phyloP scores from a whole-genome alignment of 2,113 vertebrate genomes.

The Chlamydotis undulata region DNA sequence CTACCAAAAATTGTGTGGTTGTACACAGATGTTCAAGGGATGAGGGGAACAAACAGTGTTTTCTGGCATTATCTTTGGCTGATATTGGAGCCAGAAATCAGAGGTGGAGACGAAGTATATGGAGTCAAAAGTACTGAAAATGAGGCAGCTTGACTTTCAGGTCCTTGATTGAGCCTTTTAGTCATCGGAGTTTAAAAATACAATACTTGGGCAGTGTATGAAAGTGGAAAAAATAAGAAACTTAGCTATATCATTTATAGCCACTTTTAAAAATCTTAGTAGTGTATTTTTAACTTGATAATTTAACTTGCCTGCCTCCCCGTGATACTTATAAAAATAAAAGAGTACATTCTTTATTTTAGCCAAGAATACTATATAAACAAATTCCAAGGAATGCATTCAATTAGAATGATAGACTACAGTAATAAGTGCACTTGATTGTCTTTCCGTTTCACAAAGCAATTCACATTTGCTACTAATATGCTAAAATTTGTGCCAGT shows the following conservation, averaged over 20 bases:
- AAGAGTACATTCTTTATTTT: not conserved
- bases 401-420: conserved; percentile 17
- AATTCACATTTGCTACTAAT: conserved; percentile 40
- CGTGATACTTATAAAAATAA: conserved; percentile 16
- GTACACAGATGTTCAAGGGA: not conserved
- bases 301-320: not conserved
- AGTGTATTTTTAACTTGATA: conserved; percentile 14
- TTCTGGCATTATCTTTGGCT: not conserved
- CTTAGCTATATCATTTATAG: not conserved
- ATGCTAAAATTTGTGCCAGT: conserved; percentile 27
- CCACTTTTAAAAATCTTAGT: not conserved
- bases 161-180: not conserved
- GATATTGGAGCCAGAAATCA: not conserved
- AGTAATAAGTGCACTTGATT: conserved; percentile 2
- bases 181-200: not conserved
- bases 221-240: not conserved
- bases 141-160: not conserved
- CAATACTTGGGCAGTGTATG: not conserved
- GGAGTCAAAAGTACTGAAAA: not conserved
- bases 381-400: not conserved
- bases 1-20: conserved; percentile 13
- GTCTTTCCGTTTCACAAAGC: conserved; percentile 37
- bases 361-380: conserved; percentile 23
- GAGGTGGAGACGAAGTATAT: not conserved
- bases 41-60: not conserved